These are phyloP conservation scores for Datnioides undecimradiatus DNA, from an alignment of 2,113 vertebrate genomes.

Conservation along the genomic window DNA sequence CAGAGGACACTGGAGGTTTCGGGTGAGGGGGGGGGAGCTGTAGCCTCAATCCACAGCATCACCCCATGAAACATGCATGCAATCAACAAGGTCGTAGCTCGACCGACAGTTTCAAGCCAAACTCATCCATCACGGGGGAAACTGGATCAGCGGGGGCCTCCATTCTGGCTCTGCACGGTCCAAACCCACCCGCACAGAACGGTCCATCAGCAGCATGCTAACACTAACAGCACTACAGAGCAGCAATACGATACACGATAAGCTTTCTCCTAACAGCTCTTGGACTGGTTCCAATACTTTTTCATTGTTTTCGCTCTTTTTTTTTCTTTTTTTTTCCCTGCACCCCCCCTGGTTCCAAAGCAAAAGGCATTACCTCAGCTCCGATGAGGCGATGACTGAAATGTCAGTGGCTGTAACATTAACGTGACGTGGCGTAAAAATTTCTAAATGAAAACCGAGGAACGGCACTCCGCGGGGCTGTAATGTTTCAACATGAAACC, in stretches of 20 bases:
- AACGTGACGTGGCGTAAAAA: slow-evolving; percentile 62
- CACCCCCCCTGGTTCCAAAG: slow-evolving; percentile 25
- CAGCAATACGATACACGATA: slow-evolving; percentile 62
- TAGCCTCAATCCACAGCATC: slow-evolving; percentile 54
- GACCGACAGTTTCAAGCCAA: slow-evolving; percentile 66
- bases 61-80: slow-evolving; percentile 82
- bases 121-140: slow-evolving; percentile 80
- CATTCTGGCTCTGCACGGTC: slow-evolving; percentile 65
- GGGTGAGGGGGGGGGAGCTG: slow-evolving; percentile 23
- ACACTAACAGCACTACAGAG: slow-evolving; percentile 59
- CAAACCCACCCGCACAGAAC: slow-evolving; percentile 56
- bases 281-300: slow-evolving; percentile 59
- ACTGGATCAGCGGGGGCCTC: slow-evolving; percentile 76
- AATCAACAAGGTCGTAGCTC: slow-evolving; percentile 80
- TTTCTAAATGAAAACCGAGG: slow-evolving; percentile 53
- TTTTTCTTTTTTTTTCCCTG: slow-evolving; percentile 30
- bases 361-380: slow-evolving; percentile 64
- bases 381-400: slow-evolving; percentile 67
- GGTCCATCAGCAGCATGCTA: slow-evolving; percentile 62
- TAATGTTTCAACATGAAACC: slow-evolving; percentile 47
- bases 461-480: slow-evolving; percentile 24
- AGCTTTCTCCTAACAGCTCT: slow-evolving; percentile 52
- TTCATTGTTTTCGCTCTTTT: slow-evolving; percentile 56
- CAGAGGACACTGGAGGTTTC: slow-evolving; percentile 40
- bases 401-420: slow-evolving; percentile 63